Conservation (phyloP, 2,113 vertebrate species). For the Crotalus helleri region DNA sequence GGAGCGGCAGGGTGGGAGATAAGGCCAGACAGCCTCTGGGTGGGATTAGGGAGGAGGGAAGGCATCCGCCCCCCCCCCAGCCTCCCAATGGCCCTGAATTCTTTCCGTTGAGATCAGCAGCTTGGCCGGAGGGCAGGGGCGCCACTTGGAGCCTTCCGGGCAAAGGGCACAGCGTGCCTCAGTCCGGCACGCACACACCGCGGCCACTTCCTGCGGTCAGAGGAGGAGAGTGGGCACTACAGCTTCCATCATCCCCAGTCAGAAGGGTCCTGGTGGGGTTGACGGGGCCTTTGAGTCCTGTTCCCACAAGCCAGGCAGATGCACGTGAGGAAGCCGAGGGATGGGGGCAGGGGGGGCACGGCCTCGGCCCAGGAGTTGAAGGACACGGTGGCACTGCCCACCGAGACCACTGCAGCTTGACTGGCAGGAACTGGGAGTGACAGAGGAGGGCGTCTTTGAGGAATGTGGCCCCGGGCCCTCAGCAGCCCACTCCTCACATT, state of each 20-base stretch:
- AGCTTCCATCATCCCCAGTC: neutral
- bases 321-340: too few species aligned
- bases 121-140: neutral
- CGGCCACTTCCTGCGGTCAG: neutral
- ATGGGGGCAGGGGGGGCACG: too few species aligned
- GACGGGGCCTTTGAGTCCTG: too few species aligned
- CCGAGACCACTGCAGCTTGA: neutral
- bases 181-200: neutral
- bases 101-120: constrained; percentile 7
- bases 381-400: neutral
- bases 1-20: neutral
- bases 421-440: neutral
- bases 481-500: neutral
- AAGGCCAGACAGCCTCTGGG: neutral
- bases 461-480: neutral
- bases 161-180: neutral
- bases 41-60: neutral
- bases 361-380: neutral
- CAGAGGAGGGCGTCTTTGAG: neutral
- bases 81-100: neutral
- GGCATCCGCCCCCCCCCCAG: neutral
- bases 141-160: neutral
- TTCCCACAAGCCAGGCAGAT: too few species aligned
- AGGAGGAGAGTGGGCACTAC: neutral
- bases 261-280: neutral